Evolutionary conservation across 2,888 invertebrate genomes (phyloP), one percentile per base, ranked within the genome.

Genomic region (Seira ritae): DNA sequence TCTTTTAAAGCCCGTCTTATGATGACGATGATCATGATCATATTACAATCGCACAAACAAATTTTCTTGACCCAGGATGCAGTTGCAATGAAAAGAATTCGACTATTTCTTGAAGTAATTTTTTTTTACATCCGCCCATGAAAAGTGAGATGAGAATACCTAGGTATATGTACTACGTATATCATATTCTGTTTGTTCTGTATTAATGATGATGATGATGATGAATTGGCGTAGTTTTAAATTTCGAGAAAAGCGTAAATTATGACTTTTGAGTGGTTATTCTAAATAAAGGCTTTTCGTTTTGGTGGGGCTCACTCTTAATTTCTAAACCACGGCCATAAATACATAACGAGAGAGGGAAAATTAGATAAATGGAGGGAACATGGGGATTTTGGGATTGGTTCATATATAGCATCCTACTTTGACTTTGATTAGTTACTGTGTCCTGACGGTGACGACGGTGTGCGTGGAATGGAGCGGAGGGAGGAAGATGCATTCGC

Each of bases 1-100:
- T 55, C 55, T 55, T 55, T 55, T 55, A 55, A 55, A 55, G 15
- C 55, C 55, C 55, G 55, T 55, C 55, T 55, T 31, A 31, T 31
- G 31, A 31, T 31, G n/a, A n/a, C n/a, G n/a, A 31, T 31, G 31
- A 31, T 31, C n/a, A 31, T 31, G 31, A 31, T 31, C 31, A 31
- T 8, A 31, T 15, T 8, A 17, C 15, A 12, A 17, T 42, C 42
- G 6, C 55, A 55, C 55, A 55, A 17, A 12, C 2, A 55, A n/a
- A 55, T 55, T 55, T 55, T 12, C 55, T 55, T 55, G 55, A 55
- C 55, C 55, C 55, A 55, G 3, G n/a, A 8, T 55, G 55, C 3
- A 17, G 55, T 55, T 8, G 6, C 3, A 31, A 31, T 8, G 2
- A 31, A 31, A 31, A 31, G 31, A 31, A 31, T 31, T 2, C n/a